Evolutionary conservation across 1,140 invertebrate genomes (phyloP), one percentile per base, ranked within the genome.

Genomic region (Eriocheir sinensis): DNA sequence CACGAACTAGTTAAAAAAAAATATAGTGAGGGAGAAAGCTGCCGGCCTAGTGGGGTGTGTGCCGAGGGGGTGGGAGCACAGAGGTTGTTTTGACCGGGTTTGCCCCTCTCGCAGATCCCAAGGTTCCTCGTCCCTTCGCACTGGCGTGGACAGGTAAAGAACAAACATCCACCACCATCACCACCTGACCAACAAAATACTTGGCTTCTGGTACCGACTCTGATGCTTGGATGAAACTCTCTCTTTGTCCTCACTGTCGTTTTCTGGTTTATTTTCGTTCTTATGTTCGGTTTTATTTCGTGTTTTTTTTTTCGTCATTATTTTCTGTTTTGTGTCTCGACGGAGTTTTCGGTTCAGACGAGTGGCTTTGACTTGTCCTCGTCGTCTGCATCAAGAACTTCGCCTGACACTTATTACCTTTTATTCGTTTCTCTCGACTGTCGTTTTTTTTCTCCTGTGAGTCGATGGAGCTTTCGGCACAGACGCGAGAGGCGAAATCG

Each of bases 101-200:
- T 94, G 94, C 89, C 89, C n/a, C 94, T 94, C 94, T 91, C 94
- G 72, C 94, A 94, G 94, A 83, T 94, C 94, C 40, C 94, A 90
- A 72, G 48, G 36, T 40, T 91, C 72, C 40, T 32, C 89, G 41
- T 94, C 53, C n/a, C 88, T 94, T 34, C 94, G 79, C 34, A 21
- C 44, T 9, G 90, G 91, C 80, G 60, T n/a, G 27, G 21, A 72
- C 21, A 72, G 60, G 60, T 72, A 72, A 72, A 93, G 92, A n/a
- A n/a, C 80, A 88, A 93, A 93, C 38, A n/a, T n/a, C n/a, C n/a
- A n/a, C n/a, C n/a, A n/a, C 72, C 90, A 79, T n/a, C 8, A 21
- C 21, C n/a, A 72, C n/a, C 40, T 79, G 38, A 40, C 90, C 40
- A 86, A 89, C 44, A 48, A 41, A n/a, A 81, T 40, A 89, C 40